phyloP scores from a whole-genome alignment of 2,888 invertebrate species.

The Leptinotarsa peninsularis region DNA sequence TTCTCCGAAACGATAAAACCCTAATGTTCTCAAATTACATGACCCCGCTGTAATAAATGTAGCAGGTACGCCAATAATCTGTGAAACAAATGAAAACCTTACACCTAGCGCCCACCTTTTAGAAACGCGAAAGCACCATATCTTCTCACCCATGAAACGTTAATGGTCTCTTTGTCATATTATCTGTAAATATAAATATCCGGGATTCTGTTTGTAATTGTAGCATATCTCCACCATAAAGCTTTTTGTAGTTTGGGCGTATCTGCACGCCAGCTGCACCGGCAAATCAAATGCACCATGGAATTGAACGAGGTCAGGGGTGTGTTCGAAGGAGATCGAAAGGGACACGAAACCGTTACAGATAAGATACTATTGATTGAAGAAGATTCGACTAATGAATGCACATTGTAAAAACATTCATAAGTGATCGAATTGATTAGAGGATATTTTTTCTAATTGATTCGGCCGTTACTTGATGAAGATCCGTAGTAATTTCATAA shows the following conservation, averaged over 20 bases:
- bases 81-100: conserved; percentile 17
- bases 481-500: too few relatives aligned
- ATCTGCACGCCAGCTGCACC: conserved; percentile 35
- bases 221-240: conserved; percentile 41
- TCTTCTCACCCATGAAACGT: conserved; percentile 29
- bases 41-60: conserved; percentile 1
- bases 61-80: conserved; percentile 17
- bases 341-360: background rate
- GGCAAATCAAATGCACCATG: conserved; percentile 37
- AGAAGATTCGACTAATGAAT: too few relatives aligned
- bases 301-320: conserved; percentile 24
- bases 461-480: too few relatives aligned
- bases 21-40: background rate
- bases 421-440: too few relatives aligned
- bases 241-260: conserved; percentile 37
- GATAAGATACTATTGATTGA: background rate
- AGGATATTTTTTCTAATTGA: too few relatives aligned
- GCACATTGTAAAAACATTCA: too few relatives aligned
- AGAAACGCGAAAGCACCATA: conserved; percentile 17
- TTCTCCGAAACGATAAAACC: background rate
- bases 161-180: conserved; percentile 46
- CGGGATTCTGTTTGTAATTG: conserved; percentile 42
- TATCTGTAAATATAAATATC: conserved; percentile 49
- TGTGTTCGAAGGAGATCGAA: background rate
- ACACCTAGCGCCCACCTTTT: conserved; percentile 15